Conservation (phyloP, 2,113 vertebrate genomes). For the Callipepla californica region DNA sequence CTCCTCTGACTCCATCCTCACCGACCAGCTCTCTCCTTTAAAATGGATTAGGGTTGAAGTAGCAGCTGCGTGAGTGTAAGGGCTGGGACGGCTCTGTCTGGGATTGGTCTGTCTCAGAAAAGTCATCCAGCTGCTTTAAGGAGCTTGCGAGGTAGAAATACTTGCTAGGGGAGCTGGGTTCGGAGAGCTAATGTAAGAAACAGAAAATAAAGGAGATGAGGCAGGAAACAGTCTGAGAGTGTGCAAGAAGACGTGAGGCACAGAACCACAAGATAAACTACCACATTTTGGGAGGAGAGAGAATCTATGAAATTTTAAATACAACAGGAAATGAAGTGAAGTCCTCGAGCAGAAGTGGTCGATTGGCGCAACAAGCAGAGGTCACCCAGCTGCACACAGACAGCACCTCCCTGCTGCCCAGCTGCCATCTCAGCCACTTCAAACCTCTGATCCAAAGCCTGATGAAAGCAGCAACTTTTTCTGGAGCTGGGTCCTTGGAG, state of each 20-base stretch:
- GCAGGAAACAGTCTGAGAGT: constrained; percentile 22
- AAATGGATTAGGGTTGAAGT: constrained; percentile 44
- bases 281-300: not conserved
- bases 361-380: not conserved
- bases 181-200: constrained; percentile 23
- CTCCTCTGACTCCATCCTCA: constrained; percentile 21
- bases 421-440: not conserved
- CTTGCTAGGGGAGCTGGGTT: constrained; percentile 1
- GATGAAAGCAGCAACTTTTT: not conserved
- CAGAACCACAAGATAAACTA: constrained; percentile 10
- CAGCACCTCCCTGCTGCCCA: not conserved
- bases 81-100: constrained; percentile 34
- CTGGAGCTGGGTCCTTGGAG: not conserved
- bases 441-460: not conserved
- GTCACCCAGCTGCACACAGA: fast-evolving
- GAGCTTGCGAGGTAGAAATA: constrained; percentile 31
- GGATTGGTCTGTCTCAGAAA: constrained; percentile 17
- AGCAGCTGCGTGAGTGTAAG: not conserved
- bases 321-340: constrained; percentile 35
- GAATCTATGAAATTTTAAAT: constrained; percentile 35
- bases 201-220: constrained; percentile 2
- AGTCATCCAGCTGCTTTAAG: not conserved
- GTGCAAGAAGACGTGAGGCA: constrained; percentile 50
- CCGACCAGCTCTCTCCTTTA: not conserved
- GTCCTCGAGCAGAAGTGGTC: not conserved